These are phyloP conservation scores for Chiloscyllium punctatum DNA, from an alignment of 2,797 vertebrate species.

Conservation along the genomic window DNA sequence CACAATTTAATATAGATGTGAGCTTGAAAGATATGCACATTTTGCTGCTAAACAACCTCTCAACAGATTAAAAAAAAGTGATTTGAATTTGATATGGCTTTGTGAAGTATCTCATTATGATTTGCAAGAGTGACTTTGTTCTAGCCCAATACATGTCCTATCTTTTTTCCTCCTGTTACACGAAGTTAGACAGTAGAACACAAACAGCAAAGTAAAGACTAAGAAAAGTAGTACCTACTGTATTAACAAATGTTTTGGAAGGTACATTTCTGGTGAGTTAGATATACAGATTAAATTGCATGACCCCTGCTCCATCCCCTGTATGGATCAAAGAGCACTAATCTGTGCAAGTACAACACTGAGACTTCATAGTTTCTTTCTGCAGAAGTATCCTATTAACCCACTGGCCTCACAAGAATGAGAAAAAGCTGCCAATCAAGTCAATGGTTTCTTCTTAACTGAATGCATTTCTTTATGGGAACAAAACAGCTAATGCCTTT, in stretches of 20 bases:
- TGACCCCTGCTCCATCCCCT: not conserved
- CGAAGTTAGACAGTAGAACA: not conserved
- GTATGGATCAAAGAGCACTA: not conserved
- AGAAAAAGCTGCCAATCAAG: not conserved
- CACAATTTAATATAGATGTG: not conserved
- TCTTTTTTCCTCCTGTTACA: not conserved
- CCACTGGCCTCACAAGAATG: not conserved
- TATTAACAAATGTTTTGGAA: not conserved
- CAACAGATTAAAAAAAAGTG: not conserved
- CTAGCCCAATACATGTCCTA: not conserved
- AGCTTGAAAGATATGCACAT: not conserved
- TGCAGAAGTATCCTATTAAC: not conserved
- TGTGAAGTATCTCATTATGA: not conserved
- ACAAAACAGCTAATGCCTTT: not conserved
- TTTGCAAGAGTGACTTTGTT: too few relatives aligned
- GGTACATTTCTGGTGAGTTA: not conserved
- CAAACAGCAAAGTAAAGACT: not conserved
- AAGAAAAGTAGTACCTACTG: too few relatives aligned
- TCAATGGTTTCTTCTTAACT: too few relatives aligned
- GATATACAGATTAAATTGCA: not conserved
- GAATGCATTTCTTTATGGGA: not conserved
- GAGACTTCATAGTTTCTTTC: not conserved
- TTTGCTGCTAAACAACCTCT: not conserved
- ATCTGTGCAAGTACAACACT: not conserved
- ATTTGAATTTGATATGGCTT: slow-evolving; percentile 17